Percentiles rank a stretch among this genome's conserved stretches.
Evolutionary conservation across 2,888 invertebrate species (phyloP).

Genomic region (Cheilosia variabilis): DNA sequence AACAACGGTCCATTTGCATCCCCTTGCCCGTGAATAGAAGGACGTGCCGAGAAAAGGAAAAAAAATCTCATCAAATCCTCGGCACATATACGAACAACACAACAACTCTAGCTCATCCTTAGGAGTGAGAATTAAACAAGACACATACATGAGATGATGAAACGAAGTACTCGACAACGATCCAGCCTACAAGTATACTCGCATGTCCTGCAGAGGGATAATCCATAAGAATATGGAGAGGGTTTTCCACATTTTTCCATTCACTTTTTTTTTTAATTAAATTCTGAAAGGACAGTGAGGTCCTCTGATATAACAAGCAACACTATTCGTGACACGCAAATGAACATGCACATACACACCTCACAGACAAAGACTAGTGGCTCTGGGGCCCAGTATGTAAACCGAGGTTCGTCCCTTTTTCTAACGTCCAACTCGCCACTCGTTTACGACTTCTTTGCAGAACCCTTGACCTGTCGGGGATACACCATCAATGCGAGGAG

Average conservation of each 20-base stretch:
- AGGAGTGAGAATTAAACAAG: constrained; percentile 40
- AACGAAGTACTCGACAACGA: constrained; percentile 29
- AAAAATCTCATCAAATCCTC: constrained; percentile 53
- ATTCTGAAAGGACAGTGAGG: constrained; percentile 12
- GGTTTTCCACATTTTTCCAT: constrained; percentile 17
- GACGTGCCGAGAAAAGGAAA: not conserved
- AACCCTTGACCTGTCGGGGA: constrained; percentile 38
- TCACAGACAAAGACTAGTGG: not conserved
- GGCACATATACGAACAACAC: not conserved
- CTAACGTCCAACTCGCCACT: constrained; percentile 18
- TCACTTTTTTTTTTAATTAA: constrained; percentile 9
- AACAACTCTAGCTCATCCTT: not conserved
- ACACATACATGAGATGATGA: constrained; percentile 47
- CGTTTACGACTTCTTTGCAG: constrained; percentile 8
- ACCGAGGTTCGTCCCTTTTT: constrained; percentile 51
- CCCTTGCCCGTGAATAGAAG: constrained; percentile 11
- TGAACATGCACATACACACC: constrained; percentile 39
- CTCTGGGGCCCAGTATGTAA: constrained; percentile 51
- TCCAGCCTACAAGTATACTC: constrained; percentile 16
- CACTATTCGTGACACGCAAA: constrained; percentile 60
- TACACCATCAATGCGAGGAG: constrained; percentile 20
- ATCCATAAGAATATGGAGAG: constrained; percentile 51
- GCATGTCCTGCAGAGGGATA: constrained; percentile 52
- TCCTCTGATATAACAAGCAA: constrained; percentile 64
- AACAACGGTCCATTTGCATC: constrained; percentile 39